phyloP scores from a whole-genome alignment of 1,140 invertebrate species.

The Ostrea edulis region DNA sequence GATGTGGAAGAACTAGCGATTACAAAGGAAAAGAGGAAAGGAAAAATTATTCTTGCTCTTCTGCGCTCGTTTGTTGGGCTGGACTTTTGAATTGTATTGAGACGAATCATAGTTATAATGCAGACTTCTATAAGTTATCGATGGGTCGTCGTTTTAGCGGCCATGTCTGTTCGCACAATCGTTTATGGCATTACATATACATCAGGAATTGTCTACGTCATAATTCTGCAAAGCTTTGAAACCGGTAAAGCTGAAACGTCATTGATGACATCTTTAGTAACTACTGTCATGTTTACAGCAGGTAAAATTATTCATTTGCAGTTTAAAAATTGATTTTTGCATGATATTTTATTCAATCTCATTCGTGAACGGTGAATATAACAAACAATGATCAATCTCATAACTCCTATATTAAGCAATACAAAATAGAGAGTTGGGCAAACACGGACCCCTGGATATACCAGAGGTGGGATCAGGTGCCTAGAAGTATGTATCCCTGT shows the following conservation, averaged over 20 bases:
- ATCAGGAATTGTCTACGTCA: constrained; percentile 68
- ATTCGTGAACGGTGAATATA: no score
- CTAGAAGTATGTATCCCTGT: no score
- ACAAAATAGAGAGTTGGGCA: no score
- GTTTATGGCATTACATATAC: constrained; percentile 55
- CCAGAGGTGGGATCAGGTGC: no score
- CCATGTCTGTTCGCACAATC: constrained; percentile 34
- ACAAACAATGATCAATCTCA: no score
- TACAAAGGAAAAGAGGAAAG: no score
- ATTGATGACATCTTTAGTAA: constrained; percentile 72
- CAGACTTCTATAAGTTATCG: neutral
- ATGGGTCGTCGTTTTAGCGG: constrained; percentile 48
- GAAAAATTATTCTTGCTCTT: no score
- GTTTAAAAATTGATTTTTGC: neutral
- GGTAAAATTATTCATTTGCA: constrained; percentile 23
- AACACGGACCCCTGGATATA: no score
- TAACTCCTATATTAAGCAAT: no score
- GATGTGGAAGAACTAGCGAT: no score
- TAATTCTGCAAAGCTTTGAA: constrained; percentile 68
- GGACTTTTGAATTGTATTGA: no score
- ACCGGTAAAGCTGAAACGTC: constrained; percentile 70
- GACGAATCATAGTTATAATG: neutral
- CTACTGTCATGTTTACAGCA: constrained; percentile 55
- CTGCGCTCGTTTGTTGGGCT: no score
- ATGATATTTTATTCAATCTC: neutral